These are phyloP conservation scores for Sinocyclocheilus grahami DNA, from an alignment of 2,113 vertebrate genomes.

Conservation along the genomic window DNA sequence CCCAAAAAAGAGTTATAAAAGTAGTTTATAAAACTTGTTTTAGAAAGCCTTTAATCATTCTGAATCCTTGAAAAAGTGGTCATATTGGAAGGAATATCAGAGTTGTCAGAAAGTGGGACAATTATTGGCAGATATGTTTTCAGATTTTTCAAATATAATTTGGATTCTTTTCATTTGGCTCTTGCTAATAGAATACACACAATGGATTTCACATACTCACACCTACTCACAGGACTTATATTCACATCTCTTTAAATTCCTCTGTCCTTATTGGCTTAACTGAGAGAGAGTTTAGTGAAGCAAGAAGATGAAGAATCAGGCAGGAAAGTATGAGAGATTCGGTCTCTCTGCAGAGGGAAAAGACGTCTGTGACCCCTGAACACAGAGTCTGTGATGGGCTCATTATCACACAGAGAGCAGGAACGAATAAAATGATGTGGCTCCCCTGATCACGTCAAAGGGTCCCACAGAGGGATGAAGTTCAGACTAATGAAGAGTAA, in stretches of 20 bases:
- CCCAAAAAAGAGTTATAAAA: background rate
- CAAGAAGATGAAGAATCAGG: background rate
- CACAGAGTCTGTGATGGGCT: slow-evolving; percentile 30
- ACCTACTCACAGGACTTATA: background rate
- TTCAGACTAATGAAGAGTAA: slow-evolving; percentile 49
- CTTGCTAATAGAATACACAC: slow-evolving; percentile 1
- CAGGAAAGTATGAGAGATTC: background rate
- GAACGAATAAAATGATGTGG: slow-evolving; percentile 34
- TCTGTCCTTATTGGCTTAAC: slow-evolving; percentile 40
- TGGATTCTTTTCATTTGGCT: background rate
- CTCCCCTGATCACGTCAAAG: slow-evolving; percentile 5
- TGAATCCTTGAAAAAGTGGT: background rate
- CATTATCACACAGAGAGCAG: slow-evolving; percentile 32
- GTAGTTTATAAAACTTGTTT: background rate
- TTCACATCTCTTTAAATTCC: slow-evolving; percentile 16
- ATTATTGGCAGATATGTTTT: slow-evolving; percentile 11
- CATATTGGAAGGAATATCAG: background rate
- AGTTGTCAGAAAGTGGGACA: background rate
- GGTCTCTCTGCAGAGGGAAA: slow-evolving; percentile 28
- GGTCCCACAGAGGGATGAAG: slow-evolving; percentile 23
- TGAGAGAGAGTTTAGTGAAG: slow-evolving; percentile 55
- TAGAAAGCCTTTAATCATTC: background rate
- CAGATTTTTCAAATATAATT: background rate
- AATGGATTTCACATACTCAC: background rate
- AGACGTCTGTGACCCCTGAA: background rate